Base-by-base conservation (phyloP, 2,797 vertebrate species). In the Urophycis tenuis region DNA sequence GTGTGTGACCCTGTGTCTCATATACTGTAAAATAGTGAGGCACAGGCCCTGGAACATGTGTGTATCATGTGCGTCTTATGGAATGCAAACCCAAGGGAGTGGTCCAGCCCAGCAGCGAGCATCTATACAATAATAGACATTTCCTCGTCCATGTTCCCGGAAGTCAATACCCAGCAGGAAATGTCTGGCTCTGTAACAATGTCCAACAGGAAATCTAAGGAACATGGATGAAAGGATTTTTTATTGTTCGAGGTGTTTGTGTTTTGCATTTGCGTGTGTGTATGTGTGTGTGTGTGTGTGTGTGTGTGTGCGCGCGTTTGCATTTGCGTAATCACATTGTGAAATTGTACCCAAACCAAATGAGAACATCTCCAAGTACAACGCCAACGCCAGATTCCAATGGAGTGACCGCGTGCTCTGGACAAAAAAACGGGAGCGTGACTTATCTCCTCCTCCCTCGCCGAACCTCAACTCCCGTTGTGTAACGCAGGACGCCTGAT, bases 151-250 rank as follows among this genome's bases (percentile, higher is more conserved):
- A 29, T 67, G 60, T 67, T 64, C 9, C 17, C 79, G 45, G 74
- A 74, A 85, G 41, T 22, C 29, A 29, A 60, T 35, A 53, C 5
- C 29, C 3, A 15, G 74, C 80, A 86, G 87, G 85, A 88, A 85
- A 81, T 80, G 31, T 75, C 72, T 39, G 60, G 39, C 69, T 9
- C 70, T 41, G 45, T 74, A 78, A 82, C 80, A 88, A 82, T 82
- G 79, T 77, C 31, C 12, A 31, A 82, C 71, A 81, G 84, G 81
- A 89, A 85, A 70, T 79, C 34, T 71, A 72, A 71, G 77, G 77
- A 79, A 83, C 60, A 78, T 9, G 3, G 17, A 83, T 74, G 77
- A 81, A 85, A 81, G 76, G 73, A 82, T 11, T 29, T n/a, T 64
- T 2, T 64, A n/a, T 60, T 60, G 19, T 60, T 60, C n/a, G 49